Evolutionary conservation across 2,888 invertebrate genomes (phyloP), one percentile per base, ranked within the genome.

Genomic region (Ophraella communa): DNA sequence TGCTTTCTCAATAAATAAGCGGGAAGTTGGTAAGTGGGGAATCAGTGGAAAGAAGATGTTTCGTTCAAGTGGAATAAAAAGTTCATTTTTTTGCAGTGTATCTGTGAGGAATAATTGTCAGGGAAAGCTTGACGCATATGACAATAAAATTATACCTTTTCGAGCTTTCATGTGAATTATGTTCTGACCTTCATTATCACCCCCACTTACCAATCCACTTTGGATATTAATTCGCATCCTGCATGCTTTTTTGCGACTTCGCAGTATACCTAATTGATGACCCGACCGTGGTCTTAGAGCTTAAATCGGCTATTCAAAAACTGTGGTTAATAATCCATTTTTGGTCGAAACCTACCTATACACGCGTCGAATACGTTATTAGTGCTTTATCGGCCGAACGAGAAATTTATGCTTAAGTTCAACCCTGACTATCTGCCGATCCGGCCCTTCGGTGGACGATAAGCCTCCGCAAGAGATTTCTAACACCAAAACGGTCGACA

Each of bases 401-500:
- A 39, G 18, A 60, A 60, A 60, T 60, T 60, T 60, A 60, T 60
- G 60, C 52, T 20, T 21, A 4, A 65, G 62, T 65, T 52, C 65
- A 58, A 45, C 58, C 65, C 65, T 62, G 65, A 49, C 76, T 76
- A 76, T 77, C 75, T 74, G 76, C 72, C 74, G 73, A 77, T 77
- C 74, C 74, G 71, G 67, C 70, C 73, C 76, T 74, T 74, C 70
- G 69, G 76, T 73, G 76, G 74, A 76, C 77, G 79, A 79, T 79
- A 79, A 79, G 79, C 75, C 76, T 68, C 72, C 71, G 75, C 78
- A 76, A 75, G 78, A 78, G 78, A 78, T 79, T 79, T 79, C 77
- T 44, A 60, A 73, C 79, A 76, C 77, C 74, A 73, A 68, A 75
- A 74, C 77, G 77, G 80, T 79, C 79, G 78, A 80, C 80, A 78